These are phyloP conservation scores for Oreochromis mossambicus DNA, from an alignment of 2,797 vertebrate species.

Conservation along the genomic window DNA sequence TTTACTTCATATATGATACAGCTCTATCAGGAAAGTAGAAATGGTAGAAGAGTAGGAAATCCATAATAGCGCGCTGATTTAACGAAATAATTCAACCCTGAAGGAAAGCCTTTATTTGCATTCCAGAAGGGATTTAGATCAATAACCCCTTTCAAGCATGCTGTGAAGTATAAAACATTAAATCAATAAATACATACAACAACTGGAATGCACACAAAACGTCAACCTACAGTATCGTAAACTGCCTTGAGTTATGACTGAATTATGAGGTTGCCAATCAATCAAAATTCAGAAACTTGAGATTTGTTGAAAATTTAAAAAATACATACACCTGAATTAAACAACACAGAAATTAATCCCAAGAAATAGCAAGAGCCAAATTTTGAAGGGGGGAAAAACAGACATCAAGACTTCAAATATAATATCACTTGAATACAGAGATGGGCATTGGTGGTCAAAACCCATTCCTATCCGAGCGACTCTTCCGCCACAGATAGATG, in stretches of 20 bases:
- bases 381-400: neutral
- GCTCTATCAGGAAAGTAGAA: fast-evolving
- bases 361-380: neutral
- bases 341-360: neutral
- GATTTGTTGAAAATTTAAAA: neutral
- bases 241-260: fast-evolving
- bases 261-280: neutral
- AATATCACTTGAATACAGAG: neutral
- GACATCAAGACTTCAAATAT: neutral
- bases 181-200: neutral
- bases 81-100: neutral
- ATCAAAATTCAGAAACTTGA: fast-evolving
- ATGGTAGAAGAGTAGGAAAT: neutral
- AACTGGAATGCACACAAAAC: fast-evolving
- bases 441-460: neutral
- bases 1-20: neutral
- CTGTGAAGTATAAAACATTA: neutral
- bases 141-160: neutral
- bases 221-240: neutral
- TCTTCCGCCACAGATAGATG: neutral
- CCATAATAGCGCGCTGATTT: neutral
- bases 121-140: neutral
- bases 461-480: fast-evolving
- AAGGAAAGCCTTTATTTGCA: neutral
- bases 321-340: neutral